Conservation (phyloP, 2,113 vertebrate species). For the Planiliza haematocheilus region DNA sequence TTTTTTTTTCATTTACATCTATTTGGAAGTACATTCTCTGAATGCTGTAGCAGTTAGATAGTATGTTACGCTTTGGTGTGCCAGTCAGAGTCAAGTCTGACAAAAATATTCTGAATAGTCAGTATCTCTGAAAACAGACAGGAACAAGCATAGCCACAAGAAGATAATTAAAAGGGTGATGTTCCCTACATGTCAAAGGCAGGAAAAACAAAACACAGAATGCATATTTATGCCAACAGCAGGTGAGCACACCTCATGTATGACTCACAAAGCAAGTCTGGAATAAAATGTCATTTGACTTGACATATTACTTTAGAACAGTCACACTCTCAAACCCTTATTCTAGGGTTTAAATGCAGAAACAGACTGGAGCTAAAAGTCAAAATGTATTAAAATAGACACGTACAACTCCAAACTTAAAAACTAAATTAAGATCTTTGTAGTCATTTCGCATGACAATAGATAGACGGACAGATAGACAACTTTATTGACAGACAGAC, state of each 20-base stretch:
- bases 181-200: constrained; percentile 19
- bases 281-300: not conserved
- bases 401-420: not conserved
- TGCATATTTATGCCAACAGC: constrained; percentile 14
- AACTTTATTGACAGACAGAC: too few species aligned
- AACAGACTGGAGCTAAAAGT: not conserved
- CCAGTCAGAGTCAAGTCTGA: constrained; percentile 19
- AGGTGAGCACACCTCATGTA: constrained; percentile 26
- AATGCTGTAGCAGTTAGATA: not conserved
- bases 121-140: constrained; percentile 6
- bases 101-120: constrained; percentile 23
- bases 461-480: too few species aligned
- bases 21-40: constrained; percentile 4
- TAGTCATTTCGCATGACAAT: too few species aligned
- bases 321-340: not conserved
- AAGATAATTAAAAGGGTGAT: constrained; percentile 26
- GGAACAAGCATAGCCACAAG: constrained; percentile 3
- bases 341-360: constrained; percentile 7
- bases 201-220: not conserved
- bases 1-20: constrained; percentile 26
- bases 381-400: constrained; percentile 7
- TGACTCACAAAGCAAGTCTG: constrained; percentile 36
- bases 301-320: constrained; percentile 6
- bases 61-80: constrained; percentile 9
- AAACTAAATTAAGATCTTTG: too few species aligned